Evolutionary conservation across 2,113 vertebrate genomes (phyloP), one percentile per base, ranked within the genome.

Genomic region (Mormyrus iriodes): DNA sequence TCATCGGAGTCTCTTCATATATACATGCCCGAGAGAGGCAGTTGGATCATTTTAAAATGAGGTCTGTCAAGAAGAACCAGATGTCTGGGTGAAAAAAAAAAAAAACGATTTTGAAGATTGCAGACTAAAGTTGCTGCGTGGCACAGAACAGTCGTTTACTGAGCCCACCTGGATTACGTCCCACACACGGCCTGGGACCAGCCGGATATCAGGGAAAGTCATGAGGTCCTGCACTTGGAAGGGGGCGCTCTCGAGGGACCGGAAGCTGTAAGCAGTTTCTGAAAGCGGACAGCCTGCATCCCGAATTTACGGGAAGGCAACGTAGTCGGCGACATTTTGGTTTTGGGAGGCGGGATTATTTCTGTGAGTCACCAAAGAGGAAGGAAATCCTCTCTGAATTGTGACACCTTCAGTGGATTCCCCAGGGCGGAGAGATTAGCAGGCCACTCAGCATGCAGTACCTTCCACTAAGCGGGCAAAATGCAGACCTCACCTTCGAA

Each of bases 351-450:
- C 87, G 46, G 49, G 21, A 52, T 88, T 91, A 86, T 93, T 94
- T 93, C 92, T 90, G 84, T 94, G 86, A 89, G 86, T 93, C 92
- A 93, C 90, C 82, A 17, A 31, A 24, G 27, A 79, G 89, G 90
- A 88, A 89, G 92, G 89, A 85, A 65, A 76, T 39, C 69, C 82
- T 91, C 52, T 44, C 85, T 87, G 39, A 51, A 88, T 42, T 35
- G 88, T 65, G 86, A 87, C 89, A 86, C 88, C 87, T 89, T 53
- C 46, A 19, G 31, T 49, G 24, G 83, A 7, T 27, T 88, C 79
- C 88, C 65, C 7, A 6, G 61, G 44, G 69, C 65, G 39, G 61
- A 42, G 31, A 49, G 83, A 89, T 91, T 87, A 90, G 83, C 90
- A 61, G 88, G 88, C 39, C 15, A 84, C 61, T 86, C 86, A 76